Evolutionary conservation across 2,888 invertebrate genomes (phyloP).

Genomic region (Helicoverpa assulta): DNA sequence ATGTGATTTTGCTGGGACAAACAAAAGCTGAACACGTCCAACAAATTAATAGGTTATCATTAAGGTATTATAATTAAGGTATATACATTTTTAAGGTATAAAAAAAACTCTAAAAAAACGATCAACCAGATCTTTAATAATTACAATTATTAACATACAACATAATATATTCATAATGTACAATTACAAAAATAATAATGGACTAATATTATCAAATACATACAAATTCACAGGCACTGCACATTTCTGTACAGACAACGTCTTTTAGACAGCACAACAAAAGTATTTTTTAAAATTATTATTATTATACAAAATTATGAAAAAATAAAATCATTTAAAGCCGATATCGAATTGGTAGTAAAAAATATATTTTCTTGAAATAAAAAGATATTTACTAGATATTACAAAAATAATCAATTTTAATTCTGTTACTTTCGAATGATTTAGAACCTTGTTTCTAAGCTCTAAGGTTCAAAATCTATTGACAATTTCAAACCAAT

Average conservation of each 20-base stretch:
- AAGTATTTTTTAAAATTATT: background rate
- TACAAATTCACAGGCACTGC: conserved; percentile 12
- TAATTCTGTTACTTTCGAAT: too few species aligned
- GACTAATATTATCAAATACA: conserved; percentile 34
- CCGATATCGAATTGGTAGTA: too few species aligned
- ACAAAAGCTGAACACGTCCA: too few species aligned
- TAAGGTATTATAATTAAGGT: too few species aligned
- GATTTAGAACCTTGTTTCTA: too few species aligned
- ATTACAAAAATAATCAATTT: too few species aligned
- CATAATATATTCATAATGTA: conserved; percentile 57
- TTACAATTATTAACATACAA: conserved; percentile 62
- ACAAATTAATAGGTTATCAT: too few species aligned
- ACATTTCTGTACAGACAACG: conserved; percentile 25
- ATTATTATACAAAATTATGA: background rate
- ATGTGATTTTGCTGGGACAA: too few species aligned
- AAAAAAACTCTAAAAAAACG: conserved; percentile 41
- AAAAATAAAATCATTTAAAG: too few species aligned
- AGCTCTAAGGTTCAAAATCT: conserved; percentile 15
- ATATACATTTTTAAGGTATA: too few species aligned
- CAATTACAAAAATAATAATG: conserved; percentile 35
- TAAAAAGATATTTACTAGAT: too few species aligned
- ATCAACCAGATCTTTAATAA: conserved; percentile 58
- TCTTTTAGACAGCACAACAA: conserved; percentile 30
- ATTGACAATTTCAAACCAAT: background rate
- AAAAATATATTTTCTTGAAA: too few species aligned